Percentiles rank a stretch among this genome's conserved stretches.
Evolutionary conservation across 2,888 invertebrate species (phyloP).

Genomic region (Tenthredo scrophulariae): DNA sequence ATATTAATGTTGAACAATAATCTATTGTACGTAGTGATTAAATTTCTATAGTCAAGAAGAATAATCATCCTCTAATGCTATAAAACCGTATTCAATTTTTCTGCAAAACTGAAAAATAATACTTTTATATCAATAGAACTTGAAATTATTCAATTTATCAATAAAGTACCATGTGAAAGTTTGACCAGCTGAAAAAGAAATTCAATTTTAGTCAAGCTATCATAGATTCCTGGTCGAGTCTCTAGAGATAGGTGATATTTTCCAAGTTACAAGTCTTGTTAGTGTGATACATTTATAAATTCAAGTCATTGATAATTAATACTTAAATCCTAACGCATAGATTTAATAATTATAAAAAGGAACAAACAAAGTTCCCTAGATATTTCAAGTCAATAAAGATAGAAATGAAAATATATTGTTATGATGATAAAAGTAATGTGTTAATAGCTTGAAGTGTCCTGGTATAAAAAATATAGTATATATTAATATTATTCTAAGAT

Average conservation of each 20-base stretch:
- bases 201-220: too few relatives aligned
- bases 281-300: not conserved
- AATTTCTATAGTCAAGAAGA: not conserved
- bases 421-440: not conserved
- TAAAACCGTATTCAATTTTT: not conserved
- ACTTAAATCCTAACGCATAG: not conserved
- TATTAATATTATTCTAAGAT: constrained; percentile 15
- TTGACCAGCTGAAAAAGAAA: not conserved
- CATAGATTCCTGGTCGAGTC: not conserved
- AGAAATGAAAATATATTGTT: constrained; percentile 6
- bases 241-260: not conserved
- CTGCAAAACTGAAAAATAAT: not conserved
- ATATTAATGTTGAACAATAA: constrained; percentile 16
- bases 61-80: not conserved
- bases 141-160: not conserved
- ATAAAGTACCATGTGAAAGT: not conserved
- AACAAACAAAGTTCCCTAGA: not conserved
- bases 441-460: not conserved
- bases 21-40: not conserved
- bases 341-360: not conserved
- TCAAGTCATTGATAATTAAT: not conserved
- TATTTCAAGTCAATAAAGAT: not conserved
- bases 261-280: not conserved
- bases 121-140: not conserved
- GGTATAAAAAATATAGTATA: not conserved